Evolutionary conservation across 1,140 invertebrate species (phyloP), one percentile per base, ranked within the genome.

Genomic region (Medauroidea extradentata): DNA sequence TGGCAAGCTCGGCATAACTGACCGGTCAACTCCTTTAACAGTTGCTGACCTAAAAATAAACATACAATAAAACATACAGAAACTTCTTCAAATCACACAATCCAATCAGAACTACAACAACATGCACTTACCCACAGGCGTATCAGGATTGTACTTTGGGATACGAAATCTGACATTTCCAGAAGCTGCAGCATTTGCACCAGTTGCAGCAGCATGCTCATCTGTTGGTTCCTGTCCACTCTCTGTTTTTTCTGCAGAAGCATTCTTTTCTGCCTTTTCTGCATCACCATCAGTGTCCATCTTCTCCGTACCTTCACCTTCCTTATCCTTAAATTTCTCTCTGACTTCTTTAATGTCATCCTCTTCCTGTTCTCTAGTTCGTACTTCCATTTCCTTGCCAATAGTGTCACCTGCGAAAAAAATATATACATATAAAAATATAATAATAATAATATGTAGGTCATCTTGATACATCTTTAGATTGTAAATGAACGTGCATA

Each of bases 191-290:
- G 49, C 7, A 9, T 51, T 34, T 27, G 25, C 27, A 1, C 38
- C 49, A 9, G 18, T 25, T 24, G 16, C 49, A 19, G 27, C 27
- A 25, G 27, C 24, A 62, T 69, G 29, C 39, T 75, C 73, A 60
- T 43, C 43, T 14, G 61, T 4, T 51, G 57, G 39, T 55, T 76
- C 74, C 16, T 78, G 74, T 13, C 71, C 65, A 53, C 75, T 76
- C 21, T 77, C 75, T 43, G 53, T 63, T 51, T 77, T 76, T 2
- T 49, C 24, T 7, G 74, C 74, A 24, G 65, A 25, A 4, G 69
- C 71, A 48, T 68, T 44, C 42, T 77, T 75, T 43, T 77, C 77
- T 13, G 76, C 75, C 63, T 78, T 75, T 38, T 78, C 76, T 50
- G 75, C 75, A 0, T 65, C 72, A 38, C 66, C 75, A 14, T 75